Percentiles rank a stretch among this genome's conserved stretches.
These are phyloP conservation scores for Heteronetta atricapilla DNA, from an alignment of 2,113 vertebrate genomes.

Conservation along the genomic window DNA sequence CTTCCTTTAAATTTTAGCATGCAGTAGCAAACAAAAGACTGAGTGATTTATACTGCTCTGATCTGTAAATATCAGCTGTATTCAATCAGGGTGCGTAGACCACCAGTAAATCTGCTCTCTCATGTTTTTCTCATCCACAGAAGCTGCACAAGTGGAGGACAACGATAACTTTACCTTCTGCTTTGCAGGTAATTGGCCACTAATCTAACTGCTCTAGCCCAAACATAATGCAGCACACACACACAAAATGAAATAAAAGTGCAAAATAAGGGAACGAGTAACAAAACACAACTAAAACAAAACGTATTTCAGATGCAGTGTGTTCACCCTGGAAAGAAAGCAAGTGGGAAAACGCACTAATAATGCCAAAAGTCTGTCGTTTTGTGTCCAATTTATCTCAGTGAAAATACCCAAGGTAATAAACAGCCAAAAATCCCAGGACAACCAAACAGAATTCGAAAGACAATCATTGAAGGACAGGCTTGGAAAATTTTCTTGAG, in stretches of 20 bases:
- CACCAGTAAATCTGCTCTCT: background rate
- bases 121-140: fast-evolving
- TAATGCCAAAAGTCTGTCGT: background rate
- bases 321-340: fast-evolving
- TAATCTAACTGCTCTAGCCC: background rate
- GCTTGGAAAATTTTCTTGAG: background rate
- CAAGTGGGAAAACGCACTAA: background rate
- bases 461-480: no score
- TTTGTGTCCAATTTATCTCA: background rate
- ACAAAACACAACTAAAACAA: background rate
- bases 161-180: background rate
- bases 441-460: fast-evolving
- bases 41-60: background rate
- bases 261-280: background rate
- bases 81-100: background rate
- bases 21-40: background rate
- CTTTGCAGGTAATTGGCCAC: fast-evolving
- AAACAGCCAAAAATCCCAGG: background rate
- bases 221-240: fast-evolving
- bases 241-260: no score
- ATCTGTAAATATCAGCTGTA: background rate
- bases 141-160: background rate
- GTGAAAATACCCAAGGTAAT: background rate
- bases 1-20: background rate
- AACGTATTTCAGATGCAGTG: background rate